phyloP scores from a whole-genome alignment of 2,888 invertebrate species.

The Pseudanteris insignis region DNA sequence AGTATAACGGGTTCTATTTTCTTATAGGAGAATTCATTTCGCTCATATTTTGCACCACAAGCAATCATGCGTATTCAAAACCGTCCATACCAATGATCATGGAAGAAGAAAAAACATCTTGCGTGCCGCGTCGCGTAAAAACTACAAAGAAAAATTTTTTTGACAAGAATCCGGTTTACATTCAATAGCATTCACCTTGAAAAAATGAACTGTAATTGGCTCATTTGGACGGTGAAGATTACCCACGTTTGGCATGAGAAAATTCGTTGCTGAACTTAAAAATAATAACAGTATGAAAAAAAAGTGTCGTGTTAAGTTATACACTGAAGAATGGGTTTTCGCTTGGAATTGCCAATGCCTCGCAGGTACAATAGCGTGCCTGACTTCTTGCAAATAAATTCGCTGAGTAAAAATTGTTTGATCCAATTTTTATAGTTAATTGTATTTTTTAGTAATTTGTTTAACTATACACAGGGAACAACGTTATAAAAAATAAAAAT shows the following conservation, averaged over 20 bases:
- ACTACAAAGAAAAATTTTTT: constrained; percentile 5
- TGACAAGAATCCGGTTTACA: constrained; percentile 10
- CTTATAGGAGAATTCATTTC: too few relatives aligned
- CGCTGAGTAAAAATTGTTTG: too few relatives aligned
- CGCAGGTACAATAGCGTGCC: too few relatives aligned
- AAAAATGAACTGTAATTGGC: constrained; percentile 11
- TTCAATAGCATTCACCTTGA: constrained; percentile 3
- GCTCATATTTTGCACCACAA: constrained; percentile 1
- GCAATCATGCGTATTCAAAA: constrained; percentile 13
- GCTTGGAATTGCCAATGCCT: too few relatives aligned
- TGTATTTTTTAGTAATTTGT: too few relatives aligned
- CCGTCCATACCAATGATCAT: constrained; percentile 7
- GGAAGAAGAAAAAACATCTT: constrained; percentile 8
- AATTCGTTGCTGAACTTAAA: not conserved
- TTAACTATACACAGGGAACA: too few relatives aligned
- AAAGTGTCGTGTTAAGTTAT: too few relatives aligned
- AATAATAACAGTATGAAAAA: not conserved
- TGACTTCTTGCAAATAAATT: too few relatives aligned
- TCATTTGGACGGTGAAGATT: constrained; percentile 1
- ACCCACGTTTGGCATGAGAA: constrained; percentile 1
- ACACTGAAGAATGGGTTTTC: too few relatives aligned
- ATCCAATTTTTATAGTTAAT: too few relatives aligned
- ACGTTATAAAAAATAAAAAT: too few relatives aligned
- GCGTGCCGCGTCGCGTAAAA: constrained; percentile 2
- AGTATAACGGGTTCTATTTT: too few relatives aligned